Evolutionary conservation across 92 coral and sea anemone genomes (phyloP), one percentile per base, ranked within the genome.

Genomic region (Blastomussa wellsi): DNA sequence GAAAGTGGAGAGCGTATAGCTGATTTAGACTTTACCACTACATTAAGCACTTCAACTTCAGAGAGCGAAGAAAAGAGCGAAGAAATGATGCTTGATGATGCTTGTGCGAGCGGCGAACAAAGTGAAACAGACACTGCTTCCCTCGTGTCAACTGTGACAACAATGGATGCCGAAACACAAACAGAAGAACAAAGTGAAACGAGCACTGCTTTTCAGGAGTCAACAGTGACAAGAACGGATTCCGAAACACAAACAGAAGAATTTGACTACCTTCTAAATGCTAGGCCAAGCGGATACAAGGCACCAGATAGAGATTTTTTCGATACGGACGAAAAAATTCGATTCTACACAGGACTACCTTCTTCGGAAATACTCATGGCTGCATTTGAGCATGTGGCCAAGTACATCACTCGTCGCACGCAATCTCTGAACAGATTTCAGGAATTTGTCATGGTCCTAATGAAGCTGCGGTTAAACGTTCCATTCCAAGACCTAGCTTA

Each of bases 401-500:
- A 59, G 72, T 57, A 72, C 69, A 72, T 87, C 42, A 69, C 80
- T 53, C 87, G 87, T 28, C 69, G 72, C 49, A 52, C 80, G 13
- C 52, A 72, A n/a, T 72, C 86, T 59, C 77, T 87, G 65, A 79
- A 71, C 32, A 72, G 71, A n/a, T n/a, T n/a, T n/a, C n/a, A n/a
- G n/a, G n/a, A n/a, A n/a, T n/a, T n/a, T n/a, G n/a, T n/a, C n/a
- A 70, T 81, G 90, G 82, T 76, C 39, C 74, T 87, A 51, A 74
- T 87, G 77, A 82, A 87, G 33, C 75, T 87, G 71, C 77, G 82
- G 42, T 80, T 87, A 49, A 82, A 81, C 60, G 70, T 87, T n/a
- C 87, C 90, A 31, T 72, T 75, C 17, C 79, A 88, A 68, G 91
- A 82, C 52, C 79, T 83, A n/a, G 83, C 88, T 11, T 82, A 81